phyloP scores from a whole-genome alignment of 2,113 vertebrate species.

The Astur gentilis region DNA sequence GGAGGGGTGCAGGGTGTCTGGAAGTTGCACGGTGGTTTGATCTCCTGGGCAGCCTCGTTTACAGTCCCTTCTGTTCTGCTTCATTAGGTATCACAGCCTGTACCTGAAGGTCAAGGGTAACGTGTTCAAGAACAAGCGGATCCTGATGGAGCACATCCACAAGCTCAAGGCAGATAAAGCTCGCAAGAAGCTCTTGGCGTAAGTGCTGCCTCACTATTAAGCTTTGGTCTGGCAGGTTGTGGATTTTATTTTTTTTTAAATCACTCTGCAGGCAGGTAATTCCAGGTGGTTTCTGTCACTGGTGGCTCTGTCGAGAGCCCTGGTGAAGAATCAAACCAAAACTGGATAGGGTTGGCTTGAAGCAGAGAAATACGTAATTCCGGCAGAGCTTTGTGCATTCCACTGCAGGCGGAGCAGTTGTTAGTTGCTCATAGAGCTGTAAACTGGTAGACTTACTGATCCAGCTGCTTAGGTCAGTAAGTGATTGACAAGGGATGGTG shows the following conservation, averaged over 20 bases:
- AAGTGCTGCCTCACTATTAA: conserved; percentile 59
- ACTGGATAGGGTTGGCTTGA: neutral
- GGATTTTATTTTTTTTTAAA: neutral
- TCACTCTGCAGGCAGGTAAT: accelerated
- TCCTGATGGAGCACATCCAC: conserved; percentile 99
- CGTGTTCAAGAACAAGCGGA: conserved; percentile 98
- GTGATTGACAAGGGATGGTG: neutral
- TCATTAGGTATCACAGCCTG: conserved; percentile 93
- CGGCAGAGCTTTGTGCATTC: accelerated
- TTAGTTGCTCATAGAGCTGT: accelerated
- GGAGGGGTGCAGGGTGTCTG: neutral
- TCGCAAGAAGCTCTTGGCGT: conserved; percentile 98
- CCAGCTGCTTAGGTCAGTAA: accelerated
- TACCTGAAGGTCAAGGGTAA: conserved; percentile 98
- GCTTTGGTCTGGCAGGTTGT: accelerated
- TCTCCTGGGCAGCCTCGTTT: neutral
- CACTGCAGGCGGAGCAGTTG: accelerated
- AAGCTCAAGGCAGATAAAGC: conserved; percentile 98
- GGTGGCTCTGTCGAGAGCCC: neutral
- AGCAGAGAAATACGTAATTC: accelerated
- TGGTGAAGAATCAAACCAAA: accelerated
- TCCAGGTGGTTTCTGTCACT: accelerated
- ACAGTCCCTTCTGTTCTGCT: neutral
- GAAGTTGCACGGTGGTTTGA: accelerated
- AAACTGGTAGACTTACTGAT: neutral